Evolutionary conservation across 2,888 invertebrate genomes (phyloP), one percentile per base, ranked within the genome.

Genomic region (Notocelia uddmanniana): DNA sequence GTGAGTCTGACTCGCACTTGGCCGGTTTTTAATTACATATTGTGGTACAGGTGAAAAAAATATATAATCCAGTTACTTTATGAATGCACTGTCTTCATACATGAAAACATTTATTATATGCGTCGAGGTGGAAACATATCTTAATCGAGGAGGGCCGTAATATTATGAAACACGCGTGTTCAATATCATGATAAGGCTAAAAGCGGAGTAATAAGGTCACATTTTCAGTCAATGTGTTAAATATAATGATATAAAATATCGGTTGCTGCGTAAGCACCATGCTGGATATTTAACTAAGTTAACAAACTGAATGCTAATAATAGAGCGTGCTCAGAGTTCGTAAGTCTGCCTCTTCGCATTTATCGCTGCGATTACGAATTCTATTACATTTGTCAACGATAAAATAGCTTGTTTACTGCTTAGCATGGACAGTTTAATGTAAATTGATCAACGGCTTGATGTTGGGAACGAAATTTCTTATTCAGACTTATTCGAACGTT

Each of bases 251-350:
- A 48, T 15, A 48, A 9, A 52, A 52, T 0, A 8, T 37, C 45
- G 55, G 62, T 15, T 13, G 52, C 68, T 15, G 13, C 31, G 68
- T 54, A 60, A 69, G 31, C 41, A 11, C 23, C 54, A 11, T 45
- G 23, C 55, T 41, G 34, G 52, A 69, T 60, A 54, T 69, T 68
- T 69, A 69, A 62, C 62, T 55, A 48, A 69, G 62, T 62, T 45
- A 62, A 62, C 69, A 57, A 54, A n/a, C 62, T 62, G 13, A 45
- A 69, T 63, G 63, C 69, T 69, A 69, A 69, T 69, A 63, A 63
- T 57, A 63, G 69, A 63, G 63, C 69, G 55, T 57, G 69, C 31
- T 57, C 18, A 13, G 48, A 34, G 63, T 69, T 63, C 54, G 62
- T 69, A 62, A 69, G 45, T 62, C 23, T n/a, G 11, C 18, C 5